Evolutionary conservation across 2,888 invertebrate genomes (phyloP).

Genomic region (Drepanosiphum platanoidis): DNA sequence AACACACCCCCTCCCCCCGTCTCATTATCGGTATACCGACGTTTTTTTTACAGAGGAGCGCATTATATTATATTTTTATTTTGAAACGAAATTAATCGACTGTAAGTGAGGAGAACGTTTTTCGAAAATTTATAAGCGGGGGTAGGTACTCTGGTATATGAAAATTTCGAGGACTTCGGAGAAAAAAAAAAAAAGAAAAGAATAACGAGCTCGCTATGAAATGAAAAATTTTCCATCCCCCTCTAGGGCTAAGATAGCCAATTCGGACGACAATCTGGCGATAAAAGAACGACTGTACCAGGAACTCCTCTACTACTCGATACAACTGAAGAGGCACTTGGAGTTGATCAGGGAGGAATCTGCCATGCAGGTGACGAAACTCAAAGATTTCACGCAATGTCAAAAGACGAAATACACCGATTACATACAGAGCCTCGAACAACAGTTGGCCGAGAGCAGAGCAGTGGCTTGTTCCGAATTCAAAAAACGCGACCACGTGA

Average conservation of each 20-base stretch:
- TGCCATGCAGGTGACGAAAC: conserved; percentile 48
- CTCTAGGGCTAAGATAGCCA: conserved; percentile 1
- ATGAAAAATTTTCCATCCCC: background rate
- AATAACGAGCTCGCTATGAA: no score
- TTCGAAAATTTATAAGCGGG: no score
- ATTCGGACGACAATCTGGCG: background rate
- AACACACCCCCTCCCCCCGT: no score
- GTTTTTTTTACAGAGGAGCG: no score
- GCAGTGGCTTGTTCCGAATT: conserved; percentile 39
- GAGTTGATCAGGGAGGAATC: conserved; percentile 33
- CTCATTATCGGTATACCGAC: no score
- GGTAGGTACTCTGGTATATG: no score
- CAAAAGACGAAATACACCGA: conserved; percentile 7
- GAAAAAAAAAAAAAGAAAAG: no score
- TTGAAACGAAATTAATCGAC: no score
- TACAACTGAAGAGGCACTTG: conserved; percentile 42
- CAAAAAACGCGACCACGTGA: conserved; percentile 37
- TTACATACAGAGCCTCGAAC: conserved; percentile 19
- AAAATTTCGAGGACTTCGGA: no score
- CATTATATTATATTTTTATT: no score
- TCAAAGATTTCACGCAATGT: conserved; percentile 37
- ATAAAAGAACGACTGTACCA: conserved; percentile 16
- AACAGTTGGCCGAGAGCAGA: conserved; percentile 32
- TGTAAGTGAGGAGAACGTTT: no score
- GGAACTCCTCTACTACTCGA: conserved; percentile 15